Base-by-base conservation (phyloP, 2,113 vertebrate genomes). In the Chunga burmeisteri region DNA sequence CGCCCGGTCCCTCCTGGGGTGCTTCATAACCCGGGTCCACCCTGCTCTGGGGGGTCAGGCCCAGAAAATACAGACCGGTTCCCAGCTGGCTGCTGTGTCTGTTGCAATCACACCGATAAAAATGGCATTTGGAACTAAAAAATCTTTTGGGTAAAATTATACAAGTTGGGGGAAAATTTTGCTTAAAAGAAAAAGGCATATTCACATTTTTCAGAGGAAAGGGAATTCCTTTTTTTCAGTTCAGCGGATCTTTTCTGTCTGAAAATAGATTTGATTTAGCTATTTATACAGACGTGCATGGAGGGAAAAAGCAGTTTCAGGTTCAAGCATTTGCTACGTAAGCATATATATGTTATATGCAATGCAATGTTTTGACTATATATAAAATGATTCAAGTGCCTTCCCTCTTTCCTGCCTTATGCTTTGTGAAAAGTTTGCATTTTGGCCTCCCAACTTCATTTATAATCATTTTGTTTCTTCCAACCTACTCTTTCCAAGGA, bases 271-370 rank as follows among this genome's bases (percentile, higher is more conserved):
- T 88, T 72, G 5, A 2, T 94, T 80, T n/a, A 50, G 59, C 46
- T 67, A 3, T 55, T 84, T 46, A 5, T 62, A 20, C 27, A 17
- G 52, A 66, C 0, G 2, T 14, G 19, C 10, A 5, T 0, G 5
- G 53, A 74, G 68, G 65, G 42, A 70, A 61, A 74, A 78, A 81
- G 67, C 77, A 79, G 40, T 30, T 83, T 42, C 46, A 26, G 22
- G 32, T 72, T 72, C 66, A 78, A 74, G 17, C 59, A 15, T 71
- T 47, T 81, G 14, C 26, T 55, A 2, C 18, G 1, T 12, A 38
- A 46, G 2, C 23, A 20, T 10, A 40, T 30, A 52, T 9, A 32
- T 7, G 1, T 40, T 13, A 15, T 5, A 77, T 6, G 0, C 4
- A 53, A 88, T 25, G 12, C 10, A 30, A 16, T 22, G 11, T 52